Evolutionary conservation across 1,140 invertebrate genomes (phyloP).

Genomic region (Diabrotica virgifera): DNA sequence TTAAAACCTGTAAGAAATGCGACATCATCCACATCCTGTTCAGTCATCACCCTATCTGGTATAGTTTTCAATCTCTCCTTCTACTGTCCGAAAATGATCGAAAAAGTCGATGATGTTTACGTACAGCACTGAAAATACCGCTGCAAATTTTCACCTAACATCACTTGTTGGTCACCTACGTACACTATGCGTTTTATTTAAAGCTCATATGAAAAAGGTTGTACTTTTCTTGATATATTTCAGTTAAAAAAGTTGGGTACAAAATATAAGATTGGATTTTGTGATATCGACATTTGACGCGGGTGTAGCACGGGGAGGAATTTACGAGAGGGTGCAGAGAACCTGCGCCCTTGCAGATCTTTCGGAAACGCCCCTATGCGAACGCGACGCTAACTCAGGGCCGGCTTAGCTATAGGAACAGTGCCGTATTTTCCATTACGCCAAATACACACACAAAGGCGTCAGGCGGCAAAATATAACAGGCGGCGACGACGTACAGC

Average conservation of each 20-base stretch:
- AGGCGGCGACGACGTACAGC: too few species aligned
- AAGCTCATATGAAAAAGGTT: conserved; percentile 13
- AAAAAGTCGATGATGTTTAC: conserved; percentile 48
- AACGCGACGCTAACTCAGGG: conserved; percentile 8
- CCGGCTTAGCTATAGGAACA: background rate
- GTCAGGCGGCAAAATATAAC: too few species aligned
- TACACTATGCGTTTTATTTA: conserved; percentile 4
- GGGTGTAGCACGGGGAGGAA: background rate
- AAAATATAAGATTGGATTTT: conserved; percentile 18
- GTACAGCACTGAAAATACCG: conserved; percentile 37
- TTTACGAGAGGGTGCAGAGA: conserved; percentile 14
- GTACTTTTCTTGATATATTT: conserved; percentile 23
- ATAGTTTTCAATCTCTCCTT: conserved; percentile 49
- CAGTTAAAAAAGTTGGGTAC: conserved; percentile 17
- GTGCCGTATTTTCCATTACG: too few species aligned
- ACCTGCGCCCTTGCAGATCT: conserved; percentile 12
- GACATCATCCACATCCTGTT: conserved; percentile 89
- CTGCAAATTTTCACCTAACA: conserved; percentile 8
- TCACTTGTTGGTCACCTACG: conserved; percentile 5
- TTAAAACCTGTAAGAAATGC: conserved; percentile 76
- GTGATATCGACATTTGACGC: conserved; percentile 18
- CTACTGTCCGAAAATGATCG: conserved; percentile 45
- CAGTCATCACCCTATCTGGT: conserved; percentile 60
- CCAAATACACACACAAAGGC: too few species aligned
- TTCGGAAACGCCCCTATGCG: conserved; percentile 17